Base-by-base conservation (phyloP, 1,140 invertebrate genomes). In the Drosophila grimshawi region DNA sequence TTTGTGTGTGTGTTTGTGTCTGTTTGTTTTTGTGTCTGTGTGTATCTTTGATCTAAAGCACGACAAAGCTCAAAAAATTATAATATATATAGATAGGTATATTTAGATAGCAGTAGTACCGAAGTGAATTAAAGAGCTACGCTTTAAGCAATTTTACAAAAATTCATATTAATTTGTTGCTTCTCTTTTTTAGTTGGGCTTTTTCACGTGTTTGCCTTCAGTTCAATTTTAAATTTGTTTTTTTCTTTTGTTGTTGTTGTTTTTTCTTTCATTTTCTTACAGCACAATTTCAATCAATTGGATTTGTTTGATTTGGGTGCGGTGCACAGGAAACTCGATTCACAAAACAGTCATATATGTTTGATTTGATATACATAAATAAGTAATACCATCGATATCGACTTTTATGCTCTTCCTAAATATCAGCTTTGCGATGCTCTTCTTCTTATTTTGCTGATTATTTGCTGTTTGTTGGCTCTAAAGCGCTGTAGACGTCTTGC, bases 91-190 rank as follows among this genome's bases (percentile, higher is more conserved):
- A 33, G 39, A 49, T 67, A 7, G 8, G 29, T 53, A 37, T 53
- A 49, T 33, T 11, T 49, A 3, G 19, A 63, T 78, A 67, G 39
- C 67, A 49, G 46, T 52, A 68, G 57, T 72, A 56, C 55, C 49
- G 41, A 78, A 60, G 60, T 62, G 48, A 73, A 81, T 76, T 75
- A 52, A 76, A 70, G 39, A 66, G 45, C 57, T 66, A 68, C 67
- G 67, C 79, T 78, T 69, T 63, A 52, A 76, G 78, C 64, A 86
- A 78, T 81, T 72, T 78, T 81, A 86, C 82, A 86, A 79, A 86
- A 76, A 61, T 62, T 61, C 45, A 61, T 49, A 48, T 49, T 60
- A 10, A 67, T 61, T 68, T 37, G 41, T 43, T 32, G 33, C 48
- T 62, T 39, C 7, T 39, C 43, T 52, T 57, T 64, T 74, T 59